A percentile compares a stretch with the other conserved stretches of the same genome.
These are phyloP conservation scores for Darevskia nairensis DNA, from an alignment of 2,797 vertebrate species.

Conservation along the genomic window DNA sequence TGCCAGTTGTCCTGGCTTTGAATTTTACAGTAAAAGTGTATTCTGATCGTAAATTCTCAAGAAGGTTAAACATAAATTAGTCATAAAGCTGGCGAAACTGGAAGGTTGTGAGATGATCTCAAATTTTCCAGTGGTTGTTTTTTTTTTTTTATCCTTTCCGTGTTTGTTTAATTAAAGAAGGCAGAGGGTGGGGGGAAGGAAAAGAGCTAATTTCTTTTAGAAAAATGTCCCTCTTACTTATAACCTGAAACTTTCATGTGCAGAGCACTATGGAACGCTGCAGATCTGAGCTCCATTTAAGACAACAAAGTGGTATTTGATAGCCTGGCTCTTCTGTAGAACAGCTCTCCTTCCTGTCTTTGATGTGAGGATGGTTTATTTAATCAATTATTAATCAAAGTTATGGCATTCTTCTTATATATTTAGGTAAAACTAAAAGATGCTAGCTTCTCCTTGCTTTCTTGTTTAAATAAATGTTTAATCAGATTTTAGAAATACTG, in stretches of 20 bases:
- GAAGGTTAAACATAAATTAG: constrained; percentile 95
- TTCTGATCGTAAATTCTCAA: constrained; percentile 81
- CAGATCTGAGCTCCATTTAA: constrained; percentile 88
- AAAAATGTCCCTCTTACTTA: constrained; percentile 71
- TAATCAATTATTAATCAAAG: constrained; percentile 99
- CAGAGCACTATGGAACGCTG: constrained; percentile 72
- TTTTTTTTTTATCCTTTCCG: constrained; percentile 79
- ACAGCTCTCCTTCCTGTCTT: constrained; percentile 96
- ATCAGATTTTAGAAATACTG: constrained; percentile 73
- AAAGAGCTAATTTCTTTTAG: constrained; percentile 69
- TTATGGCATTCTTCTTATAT: constrained; percentile 86
- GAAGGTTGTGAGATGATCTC: constrained; percentile 81
- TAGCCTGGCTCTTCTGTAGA: constrained; percentile 88
- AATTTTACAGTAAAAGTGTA: constrained; percentile 82
- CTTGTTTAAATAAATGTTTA: constrained; percentile 83
- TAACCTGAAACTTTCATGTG: constrained; percentile 75
- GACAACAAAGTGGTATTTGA: constrained; percentile 99
- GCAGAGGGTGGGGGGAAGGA: neutral
- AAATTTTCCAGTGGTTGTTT: constrained; percentile 78
- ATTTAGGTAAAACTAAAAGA: constrained; percentile 95
- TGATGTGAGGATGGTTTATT: constrained; percentile 91
- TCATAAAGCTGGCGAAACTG: constrained; percentile 93
- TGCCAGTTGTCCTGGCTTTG: constrained; percentile 73
- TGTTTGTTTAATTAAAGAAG: constrained; percentile 82
- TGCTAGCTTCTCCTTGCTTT: constrained; percentile 80